Percentiles rank a stretch among this genome's conserved stretches.
phyloP scores from a whole-genome alignment of 2,113 vertebrate genomes.

The Motacilla alba region DNA sequence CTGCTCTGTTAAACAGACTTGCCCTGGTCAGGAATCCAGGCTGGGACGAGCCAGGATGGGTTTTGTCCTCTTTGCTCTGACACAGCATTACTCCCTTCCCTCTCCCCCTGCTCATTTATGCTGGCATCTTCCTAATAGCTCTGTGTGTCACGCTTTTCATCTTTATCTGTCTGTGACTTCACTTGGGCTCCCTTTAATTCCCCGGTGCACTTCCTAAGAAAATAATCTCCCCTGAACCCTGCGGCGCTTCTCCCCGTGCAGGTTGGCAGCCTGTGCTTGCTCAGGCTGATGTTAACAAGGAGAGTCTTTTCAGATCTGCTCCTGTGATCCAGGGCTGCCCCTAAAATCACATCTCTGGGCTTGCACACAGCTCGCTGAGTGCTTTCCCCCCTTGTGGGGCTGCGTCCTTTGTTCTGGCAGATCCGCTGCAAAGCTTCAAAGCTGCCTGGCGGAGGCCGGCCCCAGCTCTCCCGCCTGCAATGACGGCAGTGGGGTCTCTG shows the following conservation, averaged over 20 bases:
- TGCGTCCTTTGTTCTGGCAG: neutral
- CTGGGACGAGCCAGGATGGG: neutral
- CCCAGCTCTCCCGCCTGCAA: neutral
- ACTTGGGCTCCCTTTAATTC: neutral
- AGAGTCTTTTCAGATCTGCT: neutral
- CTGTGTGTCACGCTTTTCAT: neutral
- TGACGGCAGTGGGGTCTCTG: neutral
- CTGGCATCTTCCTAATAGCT: neutral
- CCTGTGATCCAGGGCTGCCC: neutral
- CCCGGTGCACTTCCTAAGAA: neutral
- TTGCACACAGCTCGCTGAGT: rapidly evolving
- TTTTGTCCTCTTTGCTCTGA: neutral
- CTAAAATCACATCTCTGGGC: neutral
- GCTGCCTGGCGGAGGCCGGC: neutral
- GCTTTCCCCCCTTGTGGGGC: neutral
- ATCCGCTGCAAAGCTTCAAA: neutral
- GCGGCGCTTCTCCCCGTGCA: neutral
- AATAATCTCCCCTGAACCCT: neutral
- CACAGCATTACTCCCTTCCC: neutral
- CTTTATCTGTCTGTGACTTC: neutral
- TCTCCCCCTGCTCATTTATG: neutral
- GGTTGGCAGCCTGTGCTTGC: neutral
- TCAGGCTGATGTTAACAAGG: neutral
- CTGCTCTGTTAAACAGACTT: neutral
- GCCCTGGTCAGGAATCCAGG: neutral